A percentile compares a stretch with the other conserved stretches of the same genome.
These are phyloP conservation scores for Panulirus ornatus DNA, from an alignment of 1,140 invertebrate genomes.

Conservation along the genomic window DNA sequence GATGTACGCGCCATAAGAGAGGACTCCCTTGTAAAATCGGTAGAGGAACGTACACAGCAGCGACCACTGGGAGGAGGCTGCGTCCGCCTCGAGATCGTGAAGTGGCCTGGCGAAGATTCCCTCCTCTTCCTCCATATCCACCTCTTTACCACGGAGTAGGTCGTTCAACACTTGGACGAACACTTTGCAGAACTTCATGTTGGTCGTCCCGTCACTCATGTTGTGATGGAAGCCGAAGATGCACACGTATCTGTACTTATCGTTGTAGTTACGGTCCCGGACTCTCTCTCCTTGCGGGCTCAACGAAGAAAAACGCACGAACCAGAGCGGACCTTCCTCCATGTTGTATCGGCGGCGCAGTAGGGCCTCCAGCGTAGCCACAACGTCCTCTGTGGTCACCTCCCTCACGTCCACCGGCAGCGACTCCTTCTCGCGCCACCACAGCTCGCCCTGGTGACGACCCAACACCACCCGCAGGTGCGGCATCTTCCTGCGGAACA, in stretches of 20 bases:
- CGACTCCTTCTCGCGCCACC: constrained; percentile 58
- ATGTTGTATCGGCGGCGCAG: constrained; percentile 52
- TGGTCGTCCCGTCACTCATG: constrained; percentile 71
- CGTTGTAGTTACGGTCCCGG: constrained; percentile 29
- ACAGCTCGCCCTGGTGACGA: constrained; percentile 24
- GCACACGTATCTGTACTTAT: constrained; percentile 57
- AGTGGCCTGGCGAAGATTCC: constrained; percentile 52
- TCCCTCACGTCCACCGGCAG: constrained; percentile 60
- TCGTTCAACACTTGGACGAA: constrained; percentile 67
- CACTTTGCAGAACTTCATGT: constrained; percentile 72
- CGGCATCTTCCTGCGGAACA: constrained; percentile 57
- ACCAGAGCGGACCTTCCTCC: constrained; percentile 69
- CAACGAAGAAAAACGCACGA: constrained; percentile 55
- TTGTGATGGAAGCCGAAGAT: constrained; percentile 74
- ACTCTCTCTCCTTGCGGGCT: constrained; percentile 16
- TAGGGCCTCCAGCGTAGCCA: constrained; percentile 51
- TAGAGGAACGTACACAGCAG: neutral
- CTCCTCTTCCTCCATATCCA: constrained; percentile 43
- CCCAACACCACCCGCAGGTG: constrained; percentile 58
- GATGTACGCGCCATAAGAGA: constrained; percentile 45
- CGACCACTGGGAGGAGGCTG: constrained; percentile 15
- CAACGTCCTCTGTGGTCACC: constrained; percentile 48
- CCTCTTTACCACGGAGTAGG: constrained; percentile 34
- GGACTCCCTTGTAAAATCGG: constrained; percentile 17
- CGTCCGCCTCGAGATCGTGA: constrained; percentile 57